Evolutionary conservation across 2,888 invertebrate species (phyloP).

Genomic region (Isoperla grammatica): DNA sequence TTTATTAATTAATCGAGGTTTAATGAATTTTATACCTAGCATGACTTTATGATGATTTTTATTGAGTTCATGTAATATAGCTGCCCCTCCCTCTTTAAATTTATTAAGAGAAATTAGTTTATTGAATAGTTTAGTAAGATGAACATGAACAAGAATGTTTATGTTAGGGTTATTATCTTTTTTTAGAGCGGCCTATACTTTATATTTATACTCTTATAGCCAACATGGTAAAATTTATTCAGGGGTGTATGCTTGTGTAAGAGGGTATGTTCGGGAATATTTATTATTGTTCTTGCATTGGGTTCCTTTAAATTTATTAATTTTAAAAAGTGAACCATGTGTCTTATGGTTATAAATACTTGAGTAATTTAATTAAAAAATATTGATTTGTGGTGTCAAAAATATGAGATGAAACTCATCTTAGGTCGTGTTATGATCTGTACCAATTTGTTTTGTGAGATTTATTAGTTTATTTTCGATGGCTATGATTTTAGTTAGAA

Average conservation of each 20-base stretch:
- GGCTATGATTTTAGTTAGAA: conserved; percentile 42
- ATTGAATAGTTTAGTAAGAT: conserved; percentile 54
- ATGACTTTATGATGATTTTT: too few species aligned
- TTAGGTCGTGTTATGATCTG: conserved; percentile 48
- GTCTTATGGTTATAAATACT: conserved; percentile 49
- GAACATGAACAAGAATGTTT: conserved; percentile 48
- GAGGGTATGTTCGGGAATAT: conserved; percentile 51
- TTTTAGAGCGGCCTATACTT: conserved; percentile 59
- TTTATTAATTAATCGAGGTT: too few species aligned
- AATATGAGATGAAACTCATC: conserved; percentile 48
- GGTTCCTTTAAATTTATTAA: conserved; percentile 56
- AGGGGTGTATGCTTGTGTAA: conserved; percentile 49
- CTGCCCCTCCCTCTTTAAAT: conserved; percentile 62
- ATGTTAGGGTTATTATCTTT: conserved; percentile 55
- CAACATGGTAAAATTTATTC: conserved; percentile 56
- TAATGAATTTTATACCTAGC: too few species aligned
- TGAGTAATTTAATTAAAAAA: conserved; percentile 63
- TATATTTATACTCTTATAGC: conserved; percentile 57
- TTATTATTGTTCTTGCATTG: conserved; percentile 57
- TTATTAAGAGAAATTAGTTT: conserved; percentile 60
- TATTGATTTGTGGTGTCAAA: conserved; percentile 61
- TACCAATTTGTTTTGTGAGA: conserved; percentile 50
- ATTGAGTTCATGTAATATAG: too few species aligned
- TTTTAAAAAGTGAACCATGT: conserved; percentile 51
- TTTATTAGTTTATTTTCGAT: conserved; percentile 48